Percentiles rank a stretch among this genome's conserved stretches.
These are phyloP conservation scores for Triplophysa yarkandensis DNA, from an alignment of 2,797 vertebrate species.

Conservation along the genomic window DNA sequence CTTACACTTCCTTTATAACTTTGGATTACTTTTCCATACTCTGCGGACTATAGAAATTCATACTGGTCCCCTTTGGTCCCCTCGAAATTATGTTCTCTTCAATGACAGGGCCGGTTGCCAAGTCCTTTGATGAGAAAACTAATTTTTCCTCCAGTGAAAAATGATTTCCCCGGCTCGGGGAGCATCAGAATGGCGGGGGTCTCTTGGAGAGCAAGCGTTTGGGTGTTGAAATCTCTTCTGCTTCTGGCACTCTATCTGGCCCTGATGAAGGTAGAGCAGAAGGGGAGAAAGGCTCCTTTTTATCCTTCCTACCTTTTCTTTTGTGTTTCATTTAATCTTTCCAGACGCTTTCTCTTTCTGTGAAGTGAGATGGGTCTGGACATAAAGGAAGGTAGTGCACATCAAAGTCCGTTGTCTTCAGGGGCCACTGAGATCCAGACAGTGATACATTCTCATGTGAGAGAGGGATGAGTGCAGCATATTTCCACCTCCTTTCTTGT, in stretches of 20 bases:
- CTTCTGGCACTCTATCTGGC: conserved; percentile 13
- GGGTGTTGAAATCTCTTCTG: conserved; percentile 38
- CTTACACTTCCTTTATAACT: conserved; percentile 7
- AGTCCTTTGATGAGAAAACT: conserved; percentile 47
- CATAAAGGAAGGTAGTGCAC: conserved; percentile 52
- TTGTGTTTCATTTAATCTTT: conserved; percentile 45
- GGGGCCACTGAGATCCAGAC: conserved; percentile 36
- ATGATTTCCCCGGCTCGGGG: conserved; percentile 33
- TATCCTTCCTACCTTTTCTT: conserved; percentile 6
- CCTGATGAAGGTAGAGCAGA: conserved; percentile 24
- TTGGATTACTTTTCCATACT: conserved; percentile 15
- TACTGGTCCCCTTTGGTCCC: conserved; percentile 6
- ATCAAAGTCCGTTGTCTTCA: conserved; percentile 54
- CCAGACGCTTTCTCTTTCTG: conserved; percentile 22
- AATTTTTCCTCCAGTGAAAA: conserved; percentile 14
- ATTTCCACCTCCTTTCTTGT: conserved; percentile 43
- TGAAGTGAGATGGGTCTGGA: conserved; percentile 45
- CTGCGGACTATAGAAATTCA: conserved; percentile 21
- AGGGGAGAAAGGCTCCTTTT: background rate
- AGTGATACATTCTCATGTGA: conserved; percentile 36
- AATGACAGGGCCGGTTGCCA: conserved; percentile 20
- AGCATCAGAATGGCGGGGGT: conserved; percentile 9
- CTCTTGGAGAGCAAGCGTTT: conserved; percentile 8
- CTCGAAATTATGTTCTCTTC: conserved; percentile 21
- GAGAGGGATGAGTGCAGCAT: conserved; percentile 40